Evolutionary conservation across 2,888 invertebrate species (phyloP).

Genomic region (Crocallis elinguaria): DNA sequence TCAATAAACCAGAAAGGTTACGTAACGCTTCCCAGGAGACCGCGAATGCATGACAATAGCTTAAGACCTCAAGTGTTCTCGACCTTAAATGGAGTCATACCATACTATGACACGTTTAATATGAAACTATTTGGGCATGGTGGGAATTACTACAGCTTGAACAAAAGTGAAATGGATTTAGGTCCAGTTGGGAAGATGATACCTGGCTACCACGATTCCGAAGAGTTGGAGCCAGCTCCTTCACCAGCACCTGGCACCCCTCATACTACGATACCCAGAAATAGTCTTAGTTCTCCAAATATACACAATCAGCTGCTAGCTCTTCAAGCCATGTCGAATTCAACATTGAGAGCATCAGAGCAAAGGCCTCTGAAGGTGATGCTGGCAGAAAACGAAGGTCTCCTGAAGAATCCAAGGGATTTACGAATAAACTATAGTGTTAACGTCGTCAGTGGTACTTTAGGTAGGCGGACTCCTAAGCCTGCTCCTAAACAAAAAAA

Average conservation of each 20-base stretch:
- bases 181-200: constrained; percentile 81
- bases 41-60: constrained; percentile 86
- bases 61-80: constrained; percentile 71
- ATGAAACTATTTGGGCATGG: constrained; percentile 93
- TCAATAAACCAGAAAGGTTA: constrained; percentile 89
- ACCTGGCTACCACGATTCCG: constrained; percentile 70
- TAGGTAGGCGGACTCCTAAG: constrained; percentile 86
- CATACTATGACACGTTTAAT: constrained; percentile 92
- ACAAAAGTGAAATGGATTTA: constrained; percentile 87
- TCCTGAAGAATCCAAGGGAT: constrained; percentile 61
- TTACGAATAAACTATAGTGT: constrained; percentile 65
- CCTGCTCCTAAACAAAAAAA: constrained; percentile 93
- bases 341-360: constrained; percentile 57
- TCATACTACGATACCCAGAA: constrained; percentile 74
- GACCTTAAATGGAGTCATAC: constrained; percentile 78
- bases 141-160: constrained; percentile 90
- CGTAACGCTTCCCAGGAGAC: constrained; percentile 93
- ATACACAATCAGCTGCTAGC: constrained; percentile 78
- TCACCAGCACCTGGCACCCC: constrained; percentile 82
- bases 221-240: constrained; percentile 77
- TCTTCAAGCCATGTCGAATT: constrained; percentile 68
- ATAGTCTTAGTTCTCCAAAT: constrained; percentile 82
- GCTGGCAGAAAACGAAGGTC: constrained; percentile 66
- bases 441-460: constrained; percentile 61
- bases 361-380: constrained; percentile 64